These are phyloP conservation scores for Aromia moschata DNA, from an alignment of 2,888 invertebrate genomes.

Conservation along the genomic window DNA sequence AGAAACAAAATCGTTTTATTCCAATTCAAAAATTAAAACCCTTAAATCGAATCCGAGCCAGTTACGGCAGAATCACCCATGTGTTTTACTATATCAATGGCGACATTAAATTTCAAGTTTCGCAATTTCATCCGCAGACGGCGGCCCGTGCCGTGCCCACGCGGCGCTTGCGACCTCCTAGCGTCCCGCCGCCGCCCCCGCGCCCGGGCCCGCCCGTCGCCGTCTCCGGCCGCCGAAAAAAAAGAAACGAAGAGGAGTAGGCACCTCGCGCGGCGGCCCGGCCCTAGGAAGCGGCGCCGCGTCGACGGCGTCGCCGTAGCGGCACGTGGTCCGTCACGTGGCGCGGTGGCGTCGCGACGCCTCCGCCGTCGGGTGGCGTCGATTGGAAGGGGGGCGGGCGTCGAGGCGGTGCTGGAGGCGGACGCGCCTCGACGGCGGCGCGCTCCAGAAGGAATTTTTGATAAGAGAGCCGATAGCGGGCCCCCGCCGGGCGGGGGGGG, in stretches of 20 bases:
- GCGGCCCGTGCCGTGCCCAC: too few relatives aligned
- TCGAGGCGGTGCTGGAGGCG: conserved; percentile 56
- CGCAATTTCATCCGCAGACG: too few relatives aligned
- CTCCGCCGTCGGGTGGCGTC: conserved; percentile 51
- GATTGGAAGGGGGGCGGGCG: conserved; percentile 55
- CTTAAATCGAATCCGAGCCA: too few relatives aligned
- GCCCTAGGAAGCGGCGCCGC: conserved; percentile 51
- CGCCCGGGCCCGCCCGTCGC: conserved; percentile 5
- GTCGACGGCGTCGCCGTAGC: conserved; percentile 47
- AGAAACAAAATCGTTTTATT: too few relatives aligned
- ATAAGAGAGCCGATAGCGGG: conserved; percentile 33
- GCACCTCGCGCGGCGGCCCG: conserved; percentile 32
- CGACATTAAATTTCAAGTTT: too few relatives aligned
- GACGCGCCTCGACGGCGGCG: conserved; percentile 48
- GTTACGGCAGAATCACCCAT: too few relatives aligned
- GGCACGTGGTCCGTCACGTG: conserved; percentile 59
- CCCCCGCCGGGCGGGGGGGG: conserved; percentile 21
- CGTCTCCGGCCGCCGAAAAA: conserved; percentile 17
- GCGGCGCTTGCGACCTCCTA: background rate
- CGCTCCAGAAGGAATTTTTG: conserved; percentile 45
- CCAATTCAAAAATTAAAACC: too few relatives aligned
- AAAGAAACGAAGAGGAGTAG: conserved; percentile 12
- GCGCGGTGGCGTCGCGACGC: conserved; percentile 55
- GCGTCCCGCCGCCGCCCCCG: conserved; percentile 1
- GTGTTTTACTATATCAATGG: too few relatives aligned